Conservation (phyloP, 1,140 invertebrate species). For the Neodiprion fabricii region DNA sequence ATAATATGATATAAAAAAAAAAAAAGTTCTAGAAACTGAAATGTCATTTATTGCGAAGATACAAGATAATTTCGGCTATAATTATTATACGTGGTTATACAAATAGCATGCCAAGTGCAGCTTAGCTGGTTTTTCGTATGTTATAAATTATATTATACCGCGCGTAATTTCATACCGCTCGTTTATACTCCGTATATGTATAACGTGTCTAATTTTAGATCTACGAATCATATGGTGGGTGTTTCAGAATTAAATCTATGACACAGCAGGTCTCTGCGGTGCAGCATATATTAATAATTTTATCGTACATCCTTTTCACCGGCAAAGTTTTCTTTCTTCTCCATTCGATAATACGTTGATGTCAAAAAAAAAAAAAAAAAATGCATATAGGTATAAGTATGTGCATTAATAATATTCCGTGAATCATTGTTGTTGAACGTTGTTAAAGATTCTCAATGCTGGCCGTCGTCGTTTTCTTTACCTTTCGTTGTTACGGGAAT, state of each 20-base stretch:
- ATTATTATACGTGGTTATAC: background rate
- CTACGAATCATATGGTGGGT: background rate
- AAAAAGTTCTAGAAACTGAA: background rate
- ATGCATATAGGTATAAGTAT: too few relatives aligned
- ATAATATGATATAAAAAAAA: conserved; percentile 4
- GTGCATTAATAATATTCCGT: too few relatives aligned
- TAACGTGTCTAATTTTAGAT: background rate
- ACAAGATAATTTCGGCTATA: background rate
- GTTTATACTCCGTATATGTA: background rate
- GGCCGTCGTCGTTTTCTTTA: background rate
- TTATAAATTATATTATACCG: background rate
- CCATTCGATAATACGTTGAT: too few relatives aligned
- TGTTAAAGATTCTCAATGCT: too few relatives aligned
- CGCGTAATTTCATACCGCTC: background rate
- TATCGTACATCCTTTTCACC: too few relatives aligned
- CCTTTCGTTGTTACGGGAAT: background rate
- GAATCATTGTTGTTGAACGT: too few relatives aligned
- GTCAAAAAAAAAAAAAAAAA: too few relatives aligned
- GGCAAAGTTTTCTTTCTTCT: too few relatives aligned
- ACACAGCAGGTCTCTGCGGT: too few relatives aligned
- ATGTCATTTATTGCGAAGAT: background rate
- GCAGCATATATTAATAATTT: too few relatives aligned
- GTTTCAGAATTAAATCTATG: background rate
- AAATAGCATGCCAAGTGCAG: background rate
- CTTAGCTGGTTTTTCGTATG: background rate